Base-by-base conservation (phyloP, 2,113 vertebrate species). In the Platanista minor region DNA sequence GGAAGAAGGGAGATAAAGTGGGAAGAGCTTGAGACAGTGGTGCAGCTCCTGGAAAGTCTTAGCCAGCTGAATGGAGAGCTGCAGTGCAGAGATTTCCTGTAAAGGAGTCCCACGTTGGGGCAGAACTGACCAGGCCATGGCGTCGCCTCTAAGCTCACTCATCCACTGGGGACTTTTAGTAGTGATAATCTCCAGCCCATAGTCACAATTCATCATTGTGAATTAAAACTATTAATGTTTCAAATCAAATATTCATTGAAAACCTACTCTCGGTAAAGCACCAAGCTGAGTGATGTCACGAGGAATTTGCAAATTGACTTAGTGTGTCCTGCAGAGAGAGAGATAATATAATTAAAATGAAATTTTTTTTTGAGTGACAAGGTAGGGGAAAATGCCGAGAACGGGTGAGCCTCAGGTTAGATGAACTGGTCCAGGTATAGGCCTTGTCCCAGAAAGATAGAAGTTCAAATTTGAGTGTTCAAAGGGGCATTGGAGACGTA, bases 201-300 rank as follows among this genome's bases (percentile, higher is more conserved):
- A 21, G 74, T 62, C 52, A 86, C 36, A 59, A 15, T 72, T 93
- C 29, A 91, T 91, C 61, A 43, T 5, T 66, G 33, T 71, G 54
- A 92, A 94, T 75, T 81, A 82, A 82, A 94, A 71, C 72, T 69
- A 3, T 57, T 92, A 66, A 83, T 57, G 59, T 80, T 89, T 81
- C 59, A 69, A 84, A 82, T 90, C 75, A 87, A 91, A 93, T 95
- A 87, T 72, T 93, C 90, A 93, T 59, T 67, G 90, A 64, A 96
- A 97, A 84, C 81, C 52, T 87, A 43, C 33, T 78, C n/a, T 66
- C 2, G 8, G 33, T 78, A 27, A 95, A 91, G 81, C 52, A 43
- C 54, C 23, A 41, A 27, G 49, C 67, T 52, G 81, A 87, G 33
- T 61, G 20, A 72, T 83, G 54, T 72, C 67, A 78, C 8, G 4